Evolutionary conservation across 1,140 invertebrate genomes (phyloP).

Genomic region (Lutraria rhynchaena): DNA sequence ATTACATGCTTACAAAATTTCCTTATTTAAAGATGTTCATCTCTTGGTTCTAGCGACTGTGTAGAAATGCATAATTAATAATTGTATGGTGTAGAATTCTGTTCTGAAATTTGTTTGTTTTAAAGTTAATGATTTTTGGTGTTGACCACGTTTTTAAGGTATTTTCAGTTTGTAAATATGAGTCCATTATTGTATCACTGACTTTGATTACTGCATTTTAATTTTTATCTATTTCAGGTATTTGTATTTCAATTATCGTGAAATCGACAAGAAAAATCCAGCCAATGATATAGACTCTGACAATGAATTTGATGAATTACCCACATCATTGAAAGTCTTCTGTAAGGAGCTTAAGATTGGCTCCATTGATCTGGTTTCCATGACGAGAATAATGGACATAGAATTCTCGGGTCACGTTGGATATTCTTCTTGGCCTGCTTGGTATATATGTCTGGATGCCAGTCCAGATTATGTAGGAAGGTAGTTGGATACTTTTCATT

Average conservation of each 20-base stretch:
- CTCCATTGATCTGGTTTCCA: slow-evolving; percentile 23
- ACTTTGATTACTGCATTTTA: not conserved
- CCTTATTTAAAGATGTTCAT: too few species aligned
- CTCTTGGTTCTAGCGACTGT: too few species aligned
- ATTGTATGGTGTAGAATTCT: too few species aligned
- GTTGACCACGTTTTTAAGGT: too few species aligned
- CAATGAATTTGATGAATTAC: slow-evolving; percentile 1
- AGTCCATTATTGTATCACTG: not conserved
- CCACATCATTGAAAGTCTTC: slow-evolving; percentile 8
- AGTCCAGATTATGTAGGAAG: slow-evolving; percentile 27
- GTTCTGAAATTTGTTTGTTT: too few species aligned
- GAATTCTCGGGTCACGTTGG: slow-evolving; percentile 28
- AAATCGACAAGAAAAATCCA: slow-evolving; percentile 15
- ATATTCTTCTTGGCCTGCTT: slow-evolving; percentile 30
- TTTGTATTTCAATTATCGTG: slow-evolving; percentile 31
- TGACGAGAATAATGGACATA: slow-evolving; percentile 9
- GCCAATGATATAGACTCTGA: not conserved
- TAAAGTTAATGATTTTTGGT: too few species aligned
- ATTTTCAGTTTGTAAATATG: too few species aligned
- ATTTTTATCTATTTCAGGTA: not conserved
- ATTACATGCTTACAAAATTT: too few species aligned
- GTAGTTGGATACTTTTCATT: too few species aligned
- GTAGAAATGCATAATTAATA: too few species aligned
- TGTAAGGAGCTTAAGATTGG: slow-evolving; percentile 34
- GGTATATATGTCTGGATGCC: slow-evolving; percentile 48